These are phyloP conservation scores for Ardeotis arabs DNA, from an alignment of 2,113 vertebrate species.

Conservation along the genomic window DNA sequence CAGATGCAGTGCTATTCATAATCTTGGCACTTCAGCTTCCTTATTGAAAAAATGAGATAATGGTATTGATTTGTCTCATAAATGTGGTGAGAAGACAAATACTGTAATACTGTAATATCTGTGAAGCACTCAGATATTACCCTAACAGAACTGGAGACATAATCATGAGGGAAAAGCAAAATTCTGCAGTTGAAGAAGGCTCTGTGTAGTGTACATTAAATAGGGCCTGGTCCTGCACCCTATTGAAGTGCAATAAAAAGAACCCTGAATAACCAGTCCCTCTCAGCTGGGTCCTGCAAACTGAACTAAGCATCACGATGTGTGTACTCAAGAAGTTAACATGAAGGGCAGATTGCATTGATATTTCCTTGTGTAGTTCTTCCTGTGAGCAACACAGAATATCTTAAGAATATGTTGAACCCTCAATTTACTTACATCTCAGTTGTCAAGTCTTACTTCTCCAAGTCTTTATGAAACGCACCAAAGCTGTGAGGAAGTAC, in stretches of 20 bases:
- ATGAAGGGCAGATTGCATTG: neutral
- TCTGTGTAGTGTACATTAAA: neutral
- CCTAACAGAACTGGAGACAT: neutral
- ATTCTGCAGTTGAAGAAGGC: neutral
- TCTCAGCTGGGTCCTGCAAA: neutral
- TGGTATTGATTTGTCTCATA: neutral
- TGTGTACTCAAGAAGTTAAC: neutral
- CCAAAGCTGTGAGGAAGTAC: neutral
- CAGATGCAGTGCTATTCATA: neutral
- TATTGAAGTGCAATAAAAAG: neutral
- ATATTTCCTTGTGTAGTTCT: neutral
- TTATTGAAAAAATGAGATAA: neutral
- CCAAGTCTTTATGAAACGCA: neutral
- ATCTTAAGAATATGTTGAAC: neutral
- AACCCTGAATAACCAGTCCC: neutral
- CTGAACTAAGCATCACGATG: rapidly evolving
- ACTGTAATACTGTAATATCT: neutral
- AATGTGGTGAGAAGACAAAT: neutral
- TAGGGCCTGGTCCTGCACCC: neutral
- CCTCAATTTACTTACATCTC: neutral
- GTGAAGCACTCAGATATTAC: neutral
- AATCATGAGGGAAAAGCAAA: neutral
- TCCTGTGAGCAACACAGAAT: neutral
- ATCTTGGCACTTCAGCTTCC: neutral
- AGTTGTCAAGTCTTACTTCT: neutral